These are phyloP conservation scores for Galeopterus variegatus DNA, from an alignment of 2,113 vertebrate genomes.

Conservation along the genomic window DNA sequence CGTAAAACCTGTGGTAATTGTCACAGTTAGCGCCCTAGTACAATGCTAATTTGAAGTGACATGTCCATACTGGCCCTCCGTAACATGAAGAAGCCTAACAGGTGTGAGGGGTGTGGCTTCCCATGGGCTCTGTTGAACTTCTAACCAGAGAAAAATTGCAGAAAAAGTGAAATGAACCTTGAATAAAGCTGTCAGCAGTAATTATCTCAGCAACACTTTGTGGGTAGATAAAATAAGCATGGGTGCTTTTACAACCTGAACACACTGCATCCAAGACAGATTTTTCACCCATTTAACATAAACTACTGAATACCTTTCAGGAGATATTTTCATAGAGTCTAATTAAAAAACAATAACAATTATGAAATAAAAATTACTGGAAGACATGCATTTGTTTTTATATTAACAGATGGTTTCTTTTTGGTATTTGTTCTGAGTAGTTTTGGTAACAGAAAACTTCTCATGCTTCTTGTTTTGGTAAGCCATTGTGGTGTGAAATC, in stretches of 20 bases:
- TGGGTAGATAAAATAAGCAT: constrained; percentile 90
- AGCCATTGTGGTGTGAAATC: constrained; percentile 76
- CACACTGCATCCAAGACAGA: constrained; percentile 84
- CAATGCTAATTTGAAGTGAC: constrained; percentile 92
- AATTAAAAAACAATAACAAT: constrained; percentile 80
- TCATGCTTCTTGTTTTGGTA: constrained; percentile 76
- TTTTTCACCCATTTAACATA: constrained; percentile 87
- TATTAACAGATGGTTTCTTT: constrained; percentile 49
- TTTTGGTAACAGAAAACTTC: constrained; percentile 37
- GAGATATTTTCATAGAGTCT: constrained; percentile 52
- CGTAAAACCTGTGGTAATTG: constrained; percentile 93
- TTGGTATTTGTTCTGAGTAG: constrained; percentile 35
- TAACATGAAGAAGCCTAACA: constrained; percentile 93
- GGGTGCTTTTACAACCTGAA: constrained; percentile 91
- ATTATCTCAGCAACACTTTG: constrained; percentile 96
- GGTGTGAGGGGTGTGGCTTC: constrained; percentile 93
- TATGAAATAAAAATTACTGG: constrained; percentile 83
- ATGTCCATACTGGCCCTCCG: constrained; percentile 89
- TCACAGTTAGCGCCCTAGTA: constrained; percentile 90
- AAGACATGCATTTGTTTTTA: constrained; percentile 64
- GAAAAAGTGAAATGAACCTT: constrained; percentile 95
- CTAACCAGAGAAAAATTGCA: constrained; percentile 92
- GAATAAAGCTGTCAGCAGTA: constrained; percentile 98
- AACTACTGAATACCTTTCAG: constrained; percentile 86
- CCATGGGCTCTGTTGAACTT: constrained; percentile 90